Evolutionary conservation across 2,113 vertebrate species (phyloP).

Genomic region (Salvator merianae): DNA sequence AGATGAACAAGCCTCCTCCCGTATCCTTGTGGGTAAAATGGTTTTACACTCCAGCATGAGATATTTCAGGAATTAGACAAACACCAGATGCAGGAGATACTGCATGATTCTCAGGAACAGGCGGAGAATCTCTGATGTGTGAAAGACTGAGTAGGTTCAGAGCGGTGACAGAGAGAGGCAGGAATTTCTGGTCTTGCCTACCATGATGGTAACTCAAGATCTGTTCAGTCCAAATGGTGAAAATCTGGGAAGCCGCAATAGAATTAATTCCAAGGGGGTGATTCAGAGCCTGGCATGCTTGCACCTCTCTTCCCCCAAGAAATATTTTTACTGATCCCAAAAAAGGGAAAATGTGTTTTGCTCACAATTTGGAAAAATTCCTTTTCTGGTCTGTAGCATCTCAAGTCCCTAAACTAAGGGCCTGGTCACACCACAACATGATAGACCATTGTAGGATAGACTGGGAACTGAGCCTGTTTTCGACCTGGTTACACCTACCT

Average conservation of each 20-base stretch:
- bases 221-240: not conserved
- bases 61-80: slow-evolving; percentile 63
- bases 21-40: not conserved
- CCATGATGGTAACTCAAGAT: not conserved
- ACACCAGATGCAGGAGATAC: slow-evolving; percentile 57
- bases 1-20: not conserved
- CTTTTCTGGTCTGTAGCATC: too few species aligned
- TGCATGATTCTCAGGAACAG: slow-evolving; percentile 62
- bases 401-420: too few species aligned
- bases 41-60: slow-evolving; percentile 34
- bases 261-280: not conserved
- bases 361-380: too few species aligned
- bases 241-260: too few species aligned
- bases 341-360: too few species aligned
- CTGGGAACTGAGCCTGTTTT: too few species aligned
- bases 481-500: too few species aligned
- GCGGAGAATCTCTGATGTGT: slow-evolving; percentile 57
- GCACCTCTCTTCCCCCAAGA: too few species aligned
- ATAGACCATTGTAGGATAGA: too few species aligned
- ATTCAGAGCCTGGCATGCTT: not conserved
- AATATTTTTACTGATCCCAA: too few species aligned
- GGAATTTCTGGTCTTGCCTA: too few species aligned
- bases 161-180: not conserved
- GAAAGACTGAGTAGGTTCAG: slow-evolving; percentile 23
- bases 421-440: too few species aligned